Percentiles rank a stretch among this genome's conserved stretches.
Conservation (phyloP, 2,888 invertebrate species). For the Philereme vetulata region DNA sequence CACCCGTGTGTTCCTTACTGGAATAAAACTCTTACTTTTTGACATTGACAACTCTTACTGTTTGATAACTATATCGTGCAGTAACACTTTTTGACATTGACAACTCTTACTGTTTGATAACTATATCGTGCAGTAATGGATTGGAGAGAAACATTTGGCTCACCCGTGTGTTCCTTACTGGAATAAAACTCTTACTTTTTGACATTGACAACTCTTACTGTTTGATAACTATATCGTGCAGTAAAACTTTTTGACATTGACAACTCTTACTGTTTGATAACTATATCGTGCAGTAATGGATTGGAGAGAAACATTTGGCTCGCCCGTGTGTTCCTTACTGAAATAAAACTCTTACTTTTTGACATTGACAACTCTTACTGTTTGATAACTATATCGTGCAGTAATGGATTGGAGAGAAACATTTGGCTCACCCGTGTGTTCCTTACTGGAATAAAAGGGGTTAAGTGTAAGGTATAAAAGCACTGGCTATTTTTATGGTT, state of each 20-base stretch:
- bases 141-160: too few species aligned
- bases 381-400: background rate
- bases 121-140: too few species aligned
- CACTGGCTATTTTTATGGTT: constrained; percentile 23
- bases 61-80: background rate
- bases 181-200: too few species aligned
- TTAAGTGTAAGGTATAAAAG: constrained; percentile 20
- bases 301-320: constrained; percentile 22
- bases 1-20: constrained; percentile 16
- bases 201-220: too few species aligned
- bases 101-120: too few species aligned
- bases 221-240: background rate
- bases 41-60: too few species aligned
- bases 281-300: constrained; percentile 12
- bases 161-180: too few species aligned
- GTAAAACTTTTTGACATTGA: too few species aligned
- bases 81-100: too few species aligned
- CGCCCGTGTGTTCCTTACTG: constrained; percentile 16
- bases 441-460: constrained; percentile 26
- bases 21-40: too few species aligned
- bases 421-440: constrained; percentile 18
- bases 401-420: constrained; percentile 23
- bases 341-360: constrained; percentile 25
- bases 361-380: constrained; percentile 6
- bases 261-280: constrained; percentile 8